phyloP scores from a whole-genome alignment of 2,797 vertebrate species.

The Nyctalus aviator region DNA sequence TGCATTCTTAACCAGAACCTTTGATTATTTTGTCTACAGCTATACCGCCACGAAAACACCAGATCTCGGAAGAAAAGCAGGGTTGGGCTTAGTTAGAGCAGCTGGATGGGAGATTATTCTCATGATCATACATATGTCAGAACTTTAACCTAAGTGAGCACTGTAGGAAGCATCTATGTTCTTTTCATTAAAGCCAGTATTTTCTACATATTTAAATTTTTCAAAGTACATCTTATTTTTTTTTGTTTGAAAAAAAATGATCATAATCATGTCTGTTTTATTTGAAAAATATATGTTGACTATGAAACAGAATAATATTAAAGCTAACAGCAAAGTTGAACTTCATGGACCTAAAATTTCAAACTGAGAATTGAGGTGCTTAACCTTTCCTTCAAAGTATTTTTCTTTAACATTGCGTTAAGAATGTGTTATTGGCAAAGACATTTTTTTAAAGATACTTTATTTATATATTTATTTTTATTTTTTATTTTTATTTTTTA shows the following conservation, averaged over 20 bases:
- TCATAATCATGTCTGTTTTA: neutral
- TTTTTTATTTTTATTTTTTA: too few relatives aligned
- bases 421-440: neutral
- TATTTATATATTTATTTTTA: too few relatives aligned
- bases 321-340: neutral
- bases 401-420: conserved; percentile 23
- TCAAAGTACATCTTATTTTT: conserved; percentile 19
- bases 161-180: neutral
- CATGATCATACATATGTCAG: neutral
- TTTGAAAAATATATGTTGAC: conserved; percentile 10
- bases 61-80: neutral
- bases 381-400: conserved; percentile 18
- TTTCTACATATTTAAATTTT: conserved; percentile 14
- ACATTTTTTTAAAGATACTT: neutral
- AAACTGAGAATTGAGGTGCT: neutral
- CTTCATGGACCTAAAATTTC: neutral
- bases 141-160: neutral
- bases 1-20: neutral
- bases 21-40: neutral
- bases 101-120: neutral
- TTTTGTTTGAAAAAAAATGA: neutral
- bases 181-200: neutral
- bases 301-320: conserved; percentile 5
- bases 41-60: neutral
- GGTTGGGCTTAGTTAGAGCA: neutral